These are phyloP conservation scores for Myotis myotis DNA, from an alignment of 2,797 vertebrate species.

Conservation along the genomic window DNA sequence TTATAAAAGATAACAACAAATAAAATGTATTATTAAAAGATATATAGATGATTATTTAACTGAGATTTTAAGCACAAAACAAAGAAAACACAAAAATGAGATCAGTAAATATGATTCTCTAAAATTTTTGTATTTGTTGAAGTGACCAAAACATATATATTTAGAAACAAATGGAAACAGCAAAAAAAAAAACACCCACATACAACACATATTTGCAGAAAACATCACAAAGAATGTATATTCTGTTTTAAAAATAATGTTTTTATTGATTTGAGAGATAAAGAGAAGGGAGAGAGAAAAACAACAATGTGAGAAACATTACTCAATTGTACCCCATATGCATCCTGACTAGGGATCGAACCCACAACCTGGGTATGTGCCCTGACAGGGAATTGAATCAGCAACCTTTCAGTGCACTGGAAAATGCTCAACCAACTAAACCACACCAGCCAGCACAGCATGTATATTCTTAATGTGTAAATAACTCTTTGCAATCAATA, in stretches of 20 bases:
- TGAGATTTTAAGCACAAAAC: not conserved
- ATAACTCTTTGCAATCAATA: not conserved
- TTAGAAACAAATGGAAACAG: not conserved
- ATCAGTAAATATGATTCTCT: not conserved
- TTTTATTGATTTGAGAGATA: not conserved
- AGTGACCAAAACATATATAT: not conserved
- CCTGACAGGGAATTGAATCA: not conserved
- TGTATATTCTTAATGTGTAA: not conserved
- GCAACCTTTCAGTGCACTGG: not conserved
- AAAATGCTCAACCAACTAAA: not conserved
- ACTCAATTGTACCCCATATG: not conserved
- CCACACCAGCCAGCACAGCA: not conserved
- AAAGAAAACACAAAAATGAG: not conserved
- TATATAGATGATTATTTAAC: not conserved
- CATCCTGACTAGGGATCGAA: not conserved
- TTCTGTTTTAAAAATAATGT: not conserved
- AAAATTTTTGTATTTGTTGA: not conserved
- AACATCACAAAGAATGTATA: not conserved
- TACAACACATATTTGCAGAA: not conserved
- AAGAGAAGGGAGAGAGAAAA: not conserved
- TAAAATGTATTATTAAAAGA: not conserved
- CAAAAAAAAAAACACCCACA: not conserved
- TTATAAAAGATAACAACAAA: not conserved
- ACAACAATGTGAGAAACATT: not conserved
- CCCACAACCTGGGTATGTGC: not conserved